These are phyloP conservation scores for Apoda limacodes DNA, from an alignment of 2,888 invertebrate species.

Conservation along the genomic window DNA sequence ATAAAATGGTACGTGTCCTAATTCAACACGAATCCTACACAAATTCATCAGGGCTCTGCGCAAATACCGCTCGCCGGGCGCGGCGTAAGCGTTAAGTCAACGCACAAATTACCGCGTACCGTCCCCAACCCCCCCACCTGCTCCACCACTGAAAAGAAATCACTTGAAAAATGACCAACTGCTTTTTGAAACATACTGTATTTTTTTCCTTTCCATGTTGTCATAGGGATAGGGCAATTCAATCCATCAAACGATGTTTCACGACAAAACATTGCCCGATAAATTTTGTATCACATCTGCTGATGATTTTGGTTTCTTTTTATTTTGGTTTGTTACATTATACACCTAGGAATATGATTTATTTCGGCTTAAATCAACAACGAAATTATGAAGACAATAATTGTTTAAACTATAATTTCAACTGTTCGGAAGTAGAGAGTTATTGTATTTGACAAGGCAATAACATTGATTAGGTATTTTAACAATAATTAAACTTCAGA, in stretches of 20 bases:
- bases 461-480: too few relatives aligned
- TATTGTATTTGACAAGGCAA: too few relatives aligned
- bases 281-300: slow-evolving; percentile 65
- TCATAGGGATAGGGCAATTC: slow-evolving; percentile 70
- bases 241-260: slow-evolving; percentile 64
- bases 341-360: too few relatives aligned
- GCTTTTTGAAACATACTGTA: slow-evolving; percentile 64
- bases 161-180: slow-evolving; percentile 69
- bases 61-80: slow-evolving; percentile 37
- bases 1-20: slow-evolving; percentile 38
- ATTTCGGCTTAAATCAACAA: too few relatives aligned
- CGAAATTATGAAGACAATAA: too few relatives aligned
- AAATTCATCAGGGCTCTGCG: slow-evolving; percentile 51
- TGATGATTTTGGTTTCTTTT: slow-evolving; percentile 61
- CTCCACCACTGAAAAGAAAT: slow-evolving; percentile 62
- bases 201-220: slow-evolving; percentile 67
- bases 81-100: slow-evolving; percentile 40
- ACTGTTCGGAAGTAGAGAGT: neutral
- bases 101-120: slow-evolving; percentile 37
- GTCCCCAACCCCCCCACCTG: slow-evolving; percentile 32
- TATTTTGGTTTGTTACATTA: too few relatives aligned
- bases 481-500: too few relatives aligned
- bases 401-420: too few relatives aligned
- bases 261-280: slow-evolving; percentile 41
- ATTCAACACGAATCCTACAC: slow-evolving; percentile 48